Evolutionary conservation across 2,797 vertebrate genomes (phyloP), one percentile per base, ranked within the genome.

Genomic region (Chloroceryle inda): DNA sequence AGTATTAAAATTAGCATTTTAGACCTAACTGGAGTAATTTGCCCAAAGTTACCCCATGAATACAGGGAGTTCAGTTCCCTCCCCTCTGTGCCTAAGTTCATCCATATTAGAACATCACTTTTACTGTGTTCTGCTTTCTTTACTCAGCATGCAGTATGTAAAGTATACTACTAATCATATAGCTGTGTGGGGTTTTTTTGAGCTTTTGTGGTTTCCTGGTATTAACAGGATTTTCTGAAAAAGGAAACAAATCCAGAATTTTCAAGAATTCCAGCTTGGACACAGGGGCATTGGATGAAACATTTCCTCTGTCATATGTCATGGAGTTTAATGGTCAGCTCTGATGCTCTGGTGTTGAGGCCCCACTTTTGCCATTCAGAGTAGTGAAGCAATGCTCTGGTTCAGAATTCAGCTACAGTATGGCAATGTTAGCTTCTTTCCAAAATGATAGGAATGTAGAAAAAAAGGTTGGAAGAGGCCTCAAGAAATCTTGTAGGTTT

Each of bases 201-300:
- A 45, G 56, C 45, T 88, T 89, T 10, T 78, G 88, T 55, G 58
- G 26, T 92, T 95, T 93, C 62, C 73, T 74, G 31, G 38, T 68
- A 24, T 83, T 85, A 85, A 89, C 15, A 64, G 45, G 29, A 79
- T 77, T 74, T 53, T 77, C 53, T 83, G 69, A 75, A 58, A 83
- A 58, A 66, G 24, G 50, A 86, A 81, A 50, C 50, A 84, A 47
- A 55, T 74, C 69, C 76, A 93, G 73, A 79, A 86, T 95, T 95
- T 96, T 95, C 64, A 92, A 96, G 89, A 95, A 94, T 93, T 93
- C 58, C 58, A 84, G 6, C 15, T n/a, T 62, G 55, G 42, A 72
- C 21, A 5, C 68, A 50, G 22, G 66, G 45, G 73, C 93, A 17
- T 62, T 73, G 53, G 42, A 75, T 62, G 45, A 85, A 94, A 85